A percentile compares a stretch with the other conserved stretches of the same genome.
These are phyloP conservation scores for Halcyon senegalensis DNA, from an alignment of 2,113 vertebrate genomes.

Conservation along the genomic window DNA sequence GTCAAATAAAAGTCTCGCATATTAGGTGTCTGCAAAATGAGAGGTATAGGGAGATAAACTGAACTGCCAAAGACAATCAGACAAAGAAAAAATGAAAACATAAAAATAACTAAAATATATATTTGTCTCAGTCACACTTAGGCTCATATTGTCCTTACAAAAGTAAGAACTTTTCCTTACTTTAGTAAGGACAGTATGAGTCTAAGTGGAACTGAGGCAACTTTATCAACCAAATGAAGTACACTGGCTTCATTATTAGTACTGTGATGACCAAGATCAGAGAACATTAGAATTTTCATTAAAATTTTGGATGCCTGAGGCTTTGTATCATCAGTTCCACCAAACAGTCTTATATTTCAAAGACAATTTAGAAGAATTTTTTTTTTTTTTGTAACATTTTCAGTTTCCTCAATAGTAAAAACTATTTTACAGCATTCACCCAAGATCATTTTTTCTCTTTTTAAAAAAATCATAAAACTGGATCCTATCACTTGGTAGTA, in stretches of 20 bases:
- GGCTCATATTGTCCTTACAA: no score
- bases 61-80: background rate
- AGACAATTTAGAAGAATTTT: background rate
- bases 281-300: background rate
- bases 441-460: background rate
- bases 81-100: background rate
- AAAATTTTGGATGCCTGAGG: background rate
- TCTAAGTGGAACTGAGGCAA: background rate
- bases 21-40: background rate
- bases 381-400: background rate
- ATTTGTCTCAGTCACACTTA: no score
- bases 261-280: background rate
- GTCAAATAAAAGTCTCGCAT: background rate
- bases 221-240: background rate
- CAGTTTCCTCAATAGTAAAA: background rate
- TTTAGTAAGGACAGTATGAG: background rate
- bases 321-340: background rate
- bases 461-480: background rate
- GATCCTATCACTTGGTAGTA: background rate
- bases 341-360: background rate
- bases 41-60: background rate
- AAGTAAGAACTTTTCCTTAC: background rate
- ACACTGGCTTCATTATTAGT: background rate
- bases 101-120: background rate
- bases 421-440: background rate